Conservation (phyloP, 2,797 vertebrate species). For the Myotis daubentonii region DNA sequence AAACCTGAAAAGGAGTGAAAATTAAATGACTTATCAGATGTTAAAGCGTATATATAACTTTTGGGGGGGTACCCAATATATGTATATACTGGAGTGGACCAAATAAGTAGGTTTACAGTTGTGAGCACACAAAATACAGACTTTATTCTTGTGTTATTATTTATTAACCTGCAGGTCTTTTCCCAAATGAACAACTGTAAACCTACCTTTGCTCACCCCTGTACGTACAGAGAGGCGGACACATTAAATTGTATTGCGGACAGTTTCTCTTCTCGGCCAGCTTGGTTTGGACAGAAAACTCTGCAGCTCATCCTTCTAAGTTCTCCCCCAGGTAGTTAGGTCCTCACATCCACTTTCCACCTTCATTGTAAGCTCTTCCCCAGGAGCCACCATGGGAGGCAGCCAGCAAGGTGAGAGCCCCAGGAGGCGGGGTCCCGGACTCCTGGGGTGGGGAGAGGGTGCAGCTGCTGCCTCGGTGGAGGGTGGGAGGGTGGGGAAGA, state of each 20-base stretch:
- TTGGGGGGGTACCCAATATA: not conserved
- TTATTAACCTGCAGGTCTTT: not conserved
- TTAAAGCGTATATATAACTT: not conserved
- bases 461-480: not conserved
- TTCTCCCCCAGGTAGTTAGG: not conserved
- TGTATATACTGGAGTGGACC: not conserved
- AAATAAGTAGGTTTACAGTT: not conserved
- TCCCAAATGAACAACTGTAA: not conserved
- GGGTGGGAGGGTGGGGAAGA: not conserved
- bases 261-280: not conserved
- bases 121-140: not conserved
- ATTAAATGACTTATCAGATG: not conserved
- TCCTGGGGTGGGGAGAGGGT: not conserved
- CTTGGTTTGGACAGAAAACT: not conserved
- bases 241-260: not conserved
- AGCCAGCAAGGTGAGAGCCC: not conserved
- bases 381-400: not conserved
- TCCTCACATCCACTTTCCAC: not conserved
- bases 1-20: not conserved
- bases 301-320: not conserved
- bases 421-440: not conserved
- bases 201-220: not conserved
- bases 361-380: not conserved
- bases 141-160: not conserved
- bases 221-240: fast-evolving